Conservation (phyloP, 2,888 invertebrate genomes). For the Sussaba pulchella region DNA sequence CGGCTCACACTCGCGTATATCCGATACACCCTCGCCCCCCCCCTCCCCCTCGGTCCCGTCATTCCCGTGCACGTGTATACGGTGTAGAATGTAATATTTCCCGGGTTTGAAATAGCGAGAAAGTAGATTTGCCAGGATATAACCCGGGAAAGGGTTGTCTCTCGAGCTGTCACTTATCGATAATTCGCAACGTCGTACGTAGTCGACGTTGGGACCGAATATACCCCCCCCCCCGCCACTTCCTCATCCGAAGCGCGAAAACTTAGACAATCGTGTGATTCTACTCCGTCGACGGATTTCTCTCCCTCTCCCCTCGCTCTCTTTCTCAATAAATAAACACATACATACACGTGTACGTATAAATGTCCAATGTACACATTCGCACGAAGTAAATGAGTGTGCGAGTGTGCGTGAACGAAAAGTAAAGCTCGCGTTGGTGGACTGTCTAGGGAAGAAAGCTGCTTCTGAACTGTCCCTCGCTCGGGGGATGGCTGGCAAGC, state of each 20-base stretch:
- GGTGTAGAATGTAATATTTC: neutral
- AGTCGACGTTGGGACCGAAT: conserved; percentile 8
- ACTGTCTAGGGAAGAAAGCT: conserved; percentile 43
- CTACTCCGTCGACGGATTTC: neutral
- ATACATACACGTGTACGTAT: neutral
- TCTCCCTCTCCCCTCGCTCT: neutral
- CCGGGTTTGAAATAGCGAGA: conserved; percentile 24
- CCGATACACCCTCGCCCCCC: too few species aligned
- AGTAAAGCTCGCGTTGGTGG: neutral
- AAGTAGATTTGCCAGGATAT: conserved; percentile 46
- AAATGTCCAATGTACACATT: neutral
- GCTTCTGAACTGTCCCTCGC: conserved; percentile 21
- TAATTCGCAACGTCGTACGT: conserved; percentile 59
- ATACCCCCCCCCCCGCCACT: too few species aligned
- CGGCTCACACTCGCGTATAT: neutral
- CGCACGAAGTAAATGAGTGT: conserved; percentile 9
- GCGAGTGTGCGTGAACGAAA: too few species aligned
- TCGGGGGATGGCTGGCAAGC: conserved; percentile 10
- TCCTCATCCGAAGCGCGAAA: conserved; percentile 5
- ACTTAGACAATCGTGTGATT: conserved; percentile 24
- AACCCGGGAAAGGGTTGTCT: conserved; percentile 52
- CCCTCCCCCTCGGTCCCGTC: too few species aligned
- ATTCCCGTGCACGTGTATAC: neutral
- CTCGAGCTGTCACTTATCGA: conserved; percentile 60
- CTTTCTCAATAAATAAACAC: neutral